A percentile compares a stretch with the other conserved stretches of the same genome.
Conservation (phyloP, 1,140 invertebrate species). For the Cataglyphis hispanica region DNA sequence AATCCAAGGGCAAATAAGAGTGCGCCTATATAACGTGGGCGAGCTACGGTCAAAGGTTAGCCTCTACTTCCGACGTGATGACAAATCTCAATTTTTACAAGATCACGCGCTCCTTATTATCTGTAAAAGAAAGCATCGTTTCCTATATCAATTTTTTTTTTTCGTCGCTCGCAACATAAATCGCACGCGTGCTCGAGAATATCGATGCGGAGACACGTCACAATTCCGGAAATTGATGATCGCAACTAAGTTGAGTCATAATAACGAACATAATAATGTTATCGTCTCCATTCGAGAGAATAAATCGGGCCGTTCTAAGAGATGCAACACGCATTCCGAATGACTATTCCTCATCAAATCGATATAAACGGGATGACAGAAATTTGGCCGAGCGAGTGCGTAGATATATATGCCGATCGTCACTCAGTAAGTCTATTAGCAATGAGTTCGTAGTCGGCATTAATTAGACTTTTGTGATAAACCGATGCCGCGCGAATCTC, state of each 20-base stretch:
- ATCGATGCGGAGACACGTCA: background rate
- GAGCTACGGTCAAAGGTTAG: slow-evolving; percentile 51
- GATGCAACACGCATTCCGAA: slow-evolving; percentile 41
- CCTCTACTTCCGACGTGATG: slow-evolving; percentile 26
- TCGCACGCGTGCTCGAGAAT: background rate
- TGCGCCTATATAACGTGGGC: slow-evolving; percentile 35
- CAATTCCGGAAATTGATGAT: background rate
- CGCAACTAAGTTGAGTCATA: background rate
- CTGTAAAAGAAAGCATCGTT: background rate
- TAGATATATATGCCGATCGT: background rate
- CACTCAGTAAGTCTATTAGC: slow-evolving; percentile 9
- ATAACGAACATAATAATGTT: background rate
- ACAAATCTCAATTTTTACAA: background rate
- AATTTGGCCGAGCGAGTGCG: slow-evolving; percentile 27
- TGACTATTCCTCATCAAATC: slow-evolving; percentile 5
- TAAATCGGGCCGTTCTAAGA: background rate
- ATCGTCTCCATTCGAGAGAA: background rate
- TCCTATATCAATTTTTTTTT: background rate
- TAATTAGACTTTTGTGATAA: slow-evolving; percentile 49
- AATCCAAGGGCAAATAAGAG: slow-evolving; percentile 53
- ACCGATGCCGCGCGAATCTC: background rate
- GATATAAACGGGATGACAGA: slow-evolving; percentile 37
- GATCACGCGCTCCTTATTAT: background rate
- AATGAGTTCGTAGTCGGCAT: slow-evolving; percentile 13
- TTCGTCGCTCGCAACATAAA: too few species aligned